Evolutionary conservation across 2,888 invertebrate genomes (phyloP), one percentile per base, ranked within the genome.

Genomic region (Ametastegia equiseti): DNA sequence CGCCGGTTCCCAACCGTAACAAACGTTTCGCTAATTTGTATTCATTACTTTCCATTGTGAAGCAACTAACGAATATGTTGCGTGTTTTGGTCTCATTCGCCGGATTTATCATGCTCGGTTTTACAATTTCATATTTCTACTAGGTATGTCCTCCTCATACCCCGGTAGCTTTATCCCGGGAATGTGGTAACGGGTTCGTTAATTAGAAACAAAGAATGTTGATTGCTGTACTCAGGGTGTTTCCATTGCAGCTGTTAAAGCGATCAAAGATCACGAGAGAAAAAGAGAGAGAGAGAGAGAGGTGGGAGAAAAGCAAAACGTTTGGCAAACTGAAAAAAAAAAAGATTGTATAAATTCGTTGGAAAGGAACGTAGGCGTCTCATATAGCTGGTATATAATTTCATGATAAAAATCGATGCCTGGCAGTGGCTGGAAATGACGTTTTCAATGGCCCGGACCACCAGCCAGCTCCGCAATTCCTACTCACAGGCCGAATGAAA

Each of bases 1-100:
- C n/a, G 19, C 75, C 33, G 19, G 30, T 9, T 54, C 19, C 36
- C 54, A 13, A 75, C 33, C 75, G 75, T 50, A 75, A 75, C 75
- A 75, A 75, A 75, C 75, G 75, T 75, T 75, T 75, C 75, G 33
- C 75, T 75, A 75, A 75, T 75, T 75, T 75, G 75, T 75, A 75
- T 75, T 75, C 75, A 75, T 75, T 75, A 75, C 13, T 75, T 75
- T 54, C 75, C 36, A 75, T 75, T 54, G 75, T 75, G 54, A 75
- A 54, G 36, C 75, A 54, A 75, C 75, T 75, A 75, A 75, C 75
- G 75, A 75, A 75, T 75, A 54, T 75, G 75, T 75, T 75, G 75
- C 75, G 75, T 75, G 75, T 75, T 36, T 54, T 54, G 33, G 75
- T 36, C 33, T 54, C 75, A 54, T 75, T 75, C 50, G 2, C 75